Percentiles rank a stretch among this genome's conserved stretches.
Evolutionary conservation across 2,113 vertebrate genomes (phyloP).

Genomic region (Micromys minutus): DNA sequence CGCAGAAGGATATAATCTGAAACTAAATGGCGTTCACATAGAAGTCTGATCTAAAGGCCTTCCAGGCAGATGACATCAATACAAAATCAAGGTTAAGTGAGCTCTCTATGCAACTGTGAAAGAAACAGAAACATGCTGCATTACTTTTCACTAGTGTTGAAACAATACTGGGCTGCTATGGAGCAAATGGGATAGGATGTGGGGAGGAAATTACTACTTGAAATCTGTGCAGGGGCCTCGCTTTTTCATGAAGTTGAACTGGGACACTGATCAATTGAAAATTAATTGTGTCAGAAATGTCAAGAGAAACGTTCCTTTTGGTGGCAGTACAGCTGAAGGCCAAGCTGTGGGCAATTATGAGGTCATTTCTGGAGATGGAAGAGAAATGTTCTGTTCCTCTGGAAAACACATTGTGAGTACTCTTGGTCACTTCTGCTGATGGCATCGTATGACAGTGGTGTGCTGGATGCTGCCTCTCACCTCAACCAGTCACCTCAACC

Average conservation of each 20-base stretch:
- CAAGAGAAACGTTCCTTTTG: neutral
- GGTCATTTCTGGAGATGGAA: neutral
- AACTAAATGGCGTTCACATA: neutral
- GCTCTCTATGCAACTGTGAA: neutral
- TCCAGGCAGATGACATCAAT: neutral
- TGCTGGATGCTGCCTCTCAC: neutral
- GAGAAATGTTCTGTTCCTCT: neutral
- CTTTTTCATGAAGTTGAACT: neutral
- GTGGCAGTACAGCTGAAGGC: neutral
- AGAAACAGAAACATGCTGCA: neutral
- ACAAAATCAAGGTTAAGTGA: neutral
- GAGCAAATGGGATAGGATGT: neutral
- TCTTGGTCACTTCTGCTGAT: neutral
- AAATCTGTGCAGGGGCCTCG: neutral
- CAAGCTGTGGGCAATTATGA: neutral
- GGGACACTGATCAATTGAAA: neutral
- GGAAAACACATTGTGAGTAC: neutral
- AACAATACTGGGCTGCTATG: neutral
- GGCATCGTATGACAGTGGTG: too few relatives aligned
- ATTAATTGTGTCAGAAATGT: neutral
- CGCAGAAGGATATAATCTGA: constrained; percentile 2
- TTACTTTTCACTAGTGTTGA: neutral
- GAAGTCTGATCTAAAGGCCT: neutral
- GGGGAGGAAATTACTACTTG: neutral
- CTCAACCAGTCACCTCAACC: too few relatives aligned